phyloP scores from a whole-genome alignment of 2,797 vertebrate species.

The Sebastes iracundus region DNA sequence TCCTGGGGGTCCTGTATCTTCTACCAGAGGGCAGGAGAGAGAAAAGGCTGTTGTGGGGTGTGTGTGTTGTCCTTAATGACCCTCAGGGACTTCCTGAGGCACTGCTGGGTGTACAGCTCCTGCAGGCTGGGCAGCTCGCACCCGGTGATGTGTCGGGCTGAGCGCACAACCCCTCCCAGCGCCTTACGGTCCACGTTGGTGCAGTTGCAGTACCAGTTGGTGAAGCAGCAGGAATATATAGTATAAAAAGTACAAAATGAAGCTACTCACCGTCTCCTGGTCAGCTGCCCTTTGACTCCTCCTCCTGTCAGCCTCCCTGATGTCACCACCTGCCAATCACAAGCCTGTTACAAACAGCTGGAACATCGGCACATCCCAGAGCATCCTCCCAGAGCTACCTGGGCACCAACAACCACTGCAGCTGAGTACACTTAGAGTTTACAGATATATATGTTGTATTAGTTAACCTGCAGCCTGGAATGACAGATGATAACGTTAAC shows the following conservation, averaged over 20 bases:
- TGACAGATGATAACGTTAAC: background rate
- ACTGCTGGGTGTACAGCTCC: too few species aligned
- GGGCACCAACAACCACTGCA: background rate
- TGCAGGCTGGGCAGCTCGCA: too few species aligned
- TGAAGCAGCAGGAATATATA: too few species aligned
- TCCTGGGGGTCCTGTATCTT: too few species aligned
- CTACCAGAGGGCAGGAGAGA: too few species aligned
- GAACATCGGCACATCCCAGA: too few species aligned
- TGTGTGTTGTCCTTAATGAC: too few species aligned
- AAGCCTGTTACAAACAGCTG: background rate
- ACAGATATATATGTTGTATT: background rate
- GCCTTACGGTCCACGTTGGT: too few species aligned
- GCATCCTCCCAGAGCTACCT: background rate
- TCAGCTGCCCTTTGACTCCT: constrained; percentile 58
- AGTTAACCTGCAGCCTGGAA: background rate
- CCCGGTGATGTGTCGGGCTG: rapidly evolving
- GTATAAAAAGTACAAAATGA: background rate
- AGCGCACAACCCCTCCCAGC: rapidly evolving
- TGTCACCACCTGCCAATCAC: constrained; percentile 80
- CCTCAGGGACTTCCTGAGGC: rapidly evolving
- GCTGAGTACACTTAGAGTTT: background rate
- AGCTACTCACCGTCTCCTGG: constrained; percentile 81
- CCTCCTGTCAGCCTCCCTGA: constrained; percentile 86
- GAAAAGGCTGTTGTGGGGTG: rapidly evolving
- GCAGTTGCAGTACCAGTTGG: too few species aligned